Evolutionary conservation across 1,140 invertebrate genomes (phyloP).

Genomic region (Harpegnathos saltator): DNA sequence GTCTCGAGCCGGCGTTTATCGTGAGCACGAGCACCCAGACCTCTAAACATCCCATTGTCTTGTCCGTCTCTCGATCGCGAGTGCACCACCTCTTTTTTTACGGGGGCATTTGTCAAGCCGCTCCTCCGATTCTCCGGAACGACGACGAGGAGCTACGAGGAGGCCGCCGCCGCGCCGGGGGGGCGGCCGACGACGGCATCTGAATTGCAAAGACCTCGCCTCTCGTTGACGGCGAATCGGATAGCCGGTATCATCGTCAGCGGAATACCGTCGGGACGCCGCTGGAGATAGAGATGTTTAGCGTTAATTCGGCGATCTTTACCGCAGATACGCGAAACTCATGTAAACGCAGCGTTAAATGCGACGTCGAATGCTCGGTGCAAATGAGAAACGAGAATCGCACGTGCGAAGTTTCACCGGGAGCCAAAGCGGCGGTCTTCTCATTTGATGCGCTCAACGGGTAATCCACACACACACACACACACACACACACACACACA

Average conservation of each 20-base stretch:
- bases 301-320: conserved; percentile 56
- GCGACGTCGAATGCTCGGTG: no score
- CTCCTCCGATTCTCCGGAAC: conserved; percentile 43
- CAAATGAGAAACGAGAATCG: no score
- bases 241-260: conserved; percentile 25
- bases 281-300: conserved; percentile 69
- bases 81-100: conserved; percentile 61
- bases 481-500: no score
- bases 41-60: conserved; percentile 79
- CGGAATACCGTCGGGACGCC: conserved; percentile 29
- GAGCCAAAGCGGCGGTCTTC: no score
- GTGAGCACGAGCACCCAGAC: conserved; percentile 45
- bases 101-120: conserved; percentile 74
- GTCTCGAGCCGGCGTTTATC: conserved; percentile 44
- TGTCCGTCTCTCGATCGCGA: conserved; percentile 73
- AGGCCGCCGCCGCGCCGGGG: no score
- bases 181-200: conserved; percentile 62
- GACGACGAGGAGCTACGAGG: neutral
- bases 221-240: conserved; percentile 51
- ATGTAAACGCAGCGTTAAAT: neutral
- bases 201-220: conserved; percentile 71
- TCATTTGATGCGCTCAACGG: no score
- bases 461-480: no score
- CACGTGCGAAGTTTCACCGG: no score
- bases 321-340: conserved; percentile 5